Evolutionary conservation across 2,888 invertebrate genomes (phyloP), one percentile per base, ranked within the genome.

Genomic region (Rhopalosiphum nymphaeae): DNA sequence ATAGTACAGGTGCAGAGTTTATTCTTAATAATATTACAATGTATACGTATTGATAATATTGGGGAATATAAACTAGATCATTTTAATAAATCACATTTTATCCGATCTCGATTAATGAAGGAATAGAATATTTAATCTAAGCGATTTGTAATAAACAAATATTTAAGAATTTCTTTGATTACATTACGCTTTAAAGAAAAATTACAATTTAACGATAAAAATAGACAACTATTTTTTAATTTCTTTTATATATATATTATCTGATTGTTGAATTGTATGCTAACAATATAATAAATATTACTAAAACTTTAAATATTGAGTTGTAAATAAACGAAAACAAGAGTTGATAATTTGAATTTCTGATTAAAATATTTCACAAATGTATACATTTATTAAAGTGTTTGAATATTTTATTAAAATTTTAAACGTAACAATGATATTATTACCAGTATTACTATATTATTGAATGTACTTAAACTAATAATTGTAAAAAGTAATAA

Each of bases 401-500:
- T 92, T 92, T 21, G 25, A 92, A 78, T 92, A 78, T 88, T 78
- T 88, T 67, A 88, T 92, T 78, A 44, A 67, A n/a, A 44, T 78
- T 88, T 42, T 88, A 56, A 61, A 78, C 53, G 53, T 25, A 29
- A 89, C 88, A 44, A 88, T 49, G 88, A 42, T 86, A 44, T 93
- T 92, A 89, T 44, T 25, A 89, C 56, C 92, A 44, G 92, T 44
- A 78, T 53, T 92, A 61, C 36, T 92, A 36, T 67, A 92, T 67
- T 92, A 86, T 92, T 87, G 87, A 89, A 91, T 93, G 92, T 89
- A 56, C 56, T 93, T 44, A 42, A 87, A 87, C 49, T 61, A 46
- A 61, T 42, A 49, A 92, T 89, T 89, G 92, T 92, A 53, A 87
- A 87, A 88, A 91, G 25, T 29, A 78, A 53, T 89, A 78, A 88